phyloP scores from a whole-genome alignment of 2,888 invertebrate species.

The Zygogramma bicolorata region DNA sequence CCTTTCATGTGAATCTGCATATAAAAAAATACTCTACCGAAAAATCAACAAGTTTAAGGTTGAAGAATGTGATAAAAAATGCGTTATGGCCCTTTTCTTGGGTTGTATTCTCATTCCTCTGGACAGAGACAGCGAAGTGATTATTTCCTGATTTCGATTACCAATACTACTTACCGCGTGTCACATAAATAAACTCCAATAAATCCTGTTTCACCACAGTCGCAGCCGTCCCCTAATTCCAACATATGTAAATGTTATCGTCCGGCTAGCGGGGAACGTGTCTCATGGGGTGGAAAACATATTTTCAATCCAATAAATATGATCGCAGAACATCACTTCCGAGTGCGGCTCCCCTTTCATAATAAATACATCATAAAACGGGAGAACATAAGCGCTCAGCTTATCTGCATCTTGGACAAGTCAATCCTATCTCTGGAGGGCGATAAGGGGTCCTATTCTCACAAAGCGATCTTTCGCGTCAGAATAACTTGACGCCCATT shows the following conservation, averaged over 20 bases:
- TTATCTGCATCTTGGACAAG: slow-evolving; percentile 49
- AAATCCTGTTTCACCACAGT: background rate
- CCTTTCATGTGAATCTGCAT: no score
- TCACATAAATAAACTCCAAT: background rate
- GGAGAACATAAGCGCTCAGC: slow-evolving; percentile 15
- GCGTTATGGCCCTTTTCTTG: no score
- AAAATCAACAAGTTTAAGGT: no score
- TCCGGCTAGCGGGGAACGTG: slow-evolving; percentile 26
- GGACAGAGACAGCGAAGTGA: no score
- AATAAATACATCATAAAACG: slow-evolving; percentile 52
- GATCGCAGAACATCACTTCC: slow-evolving; percentile 47
- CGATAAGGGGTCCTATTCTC: background rate
- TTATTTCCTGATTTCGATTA: background rate
- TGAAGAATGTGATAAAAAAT: no score
- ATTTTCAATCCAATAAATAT: slow-evolving; percentile 49
- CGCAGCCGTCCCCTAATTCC: slow-evolving; percentile 27
- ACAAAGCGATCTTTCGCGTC: background rate
- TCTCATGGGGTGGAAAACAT: slow-evolving; percentile 44
- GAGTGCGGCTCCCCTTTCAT: slow-evolving; percentile 48
- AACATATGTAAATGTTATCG: slow-evolving; percentile 46
- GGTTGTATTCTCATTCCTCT: no score
- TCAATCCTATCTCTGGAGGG: slow-evolving; percentile 50
- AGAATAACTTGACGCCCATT: background rate
- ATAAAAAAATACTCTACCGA: no score
- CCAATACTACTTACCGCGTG: background rate